Conservation (phyloP, 2,888 invertebrate species). For the Calliphora vomitoria region DNA sequence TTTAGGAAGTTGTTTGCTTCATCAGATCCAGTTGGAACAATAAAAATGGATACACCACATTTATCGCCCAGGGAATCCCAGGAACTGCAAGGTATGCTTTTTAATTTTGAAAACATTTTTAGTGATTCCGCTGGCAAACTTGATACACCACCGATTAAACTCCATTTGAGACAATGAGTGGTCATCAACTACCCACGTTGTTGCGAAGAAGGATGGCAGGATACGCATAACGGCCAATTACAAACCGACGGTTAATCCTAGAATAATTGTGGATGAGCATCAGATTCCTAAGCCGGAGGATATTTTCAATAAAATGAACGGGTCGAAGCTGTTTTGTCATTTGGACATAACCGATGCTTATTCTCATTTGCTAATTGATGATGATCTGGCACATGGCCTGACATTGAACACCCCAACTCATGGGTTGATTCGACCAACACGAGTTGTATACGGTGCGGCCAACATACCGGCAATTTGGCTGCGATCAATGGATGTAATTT, state of each 20-base stretch:
- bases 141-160: constrained; percentile 35
- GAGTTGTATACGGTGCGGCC: constrained; percentile 35
- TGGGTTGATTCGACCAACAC: constrained; percentile 38
- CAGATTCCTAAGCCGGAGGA: too few relatives aligned
- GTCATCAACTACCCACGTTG: constrained; percentile 27
- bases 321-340: constrained; percentile 35
- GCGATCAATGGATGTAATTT: constrained; percentile 52
- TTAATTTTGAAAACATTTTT: not conserved
- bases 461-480: constrained; percentile 51
- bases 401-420: constrained; percentile 49
- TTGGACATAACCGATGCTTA: constrained; percentile 56
- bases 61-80: not conserved
- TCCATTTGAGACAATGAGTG: constrained; percentile 33
- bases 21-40: not conserved
- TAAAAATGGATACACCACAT: constrained; percentile 47
- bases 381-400: constrained; percentile 34
- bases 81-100: not conserved
- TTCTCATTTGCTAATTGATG: constrained; percentile 41
- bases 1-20: constrained; percentile 36
- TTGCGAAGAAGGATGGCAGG: constrained; percentile 15
- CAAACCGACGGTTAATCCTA: constrained; percentile 40
- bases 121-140: constrained; percentile 35
- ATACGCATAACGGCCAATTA: constrained; percentile 50
- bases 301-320: too few relatives aligned
- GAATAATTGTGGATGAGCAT: too few relatives aligned